Conservation (phyloP, 1,140 invertebrate genomes). For the Phortica variegata region DNA sequence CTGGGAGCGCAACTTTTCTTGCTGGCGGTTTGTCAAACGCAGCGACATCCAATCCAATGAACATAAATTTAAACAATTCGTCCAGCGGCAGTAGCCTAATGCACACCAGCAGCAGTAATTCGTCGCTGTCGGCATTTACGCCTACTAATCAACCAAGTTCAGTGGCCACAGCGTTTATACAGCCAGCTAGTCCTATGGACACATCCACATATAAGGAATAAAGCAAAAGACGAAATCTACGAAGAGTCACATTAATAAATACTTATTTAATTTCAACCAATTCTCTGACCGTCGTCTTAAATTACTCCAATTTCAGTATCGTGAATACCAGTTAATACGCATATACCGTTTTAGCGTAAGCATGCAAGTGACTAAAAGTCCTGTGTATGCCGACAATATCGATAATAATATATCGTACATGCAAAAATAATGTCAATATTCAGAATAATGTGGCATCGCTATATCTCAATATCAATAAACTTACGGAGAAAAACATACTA, state of each 20-base stretch:
- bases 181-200: constrained; percentile 70
- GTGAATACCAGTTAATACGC: constrained; percentile 23
- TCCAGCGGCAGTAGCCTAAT: constrained; percentile 39
- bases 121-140: constrained; percentile 47
- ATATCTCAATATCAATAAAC: too few species aligned
- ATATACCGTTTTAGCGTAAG: constrained; percentile 27
- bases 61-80: constrained; percentile 47
- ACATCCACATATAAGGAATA: constrained; percentile 59
- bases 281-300: too few species aligned
- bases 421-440: too few species aligned
- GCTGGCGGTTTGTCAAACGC: constrained; percentile 21
- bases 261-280: constrained; percentile 21
- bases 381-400: too few species aligned
- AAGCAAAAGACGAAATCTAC: constrained; percentile 2
- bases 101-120: constrained; percentile 40
- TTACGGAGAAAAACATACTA: too few species aligned
- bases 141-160: constrained; percentile 46
- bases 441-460: too few species aligned
- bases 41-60: constrained; percentile 45
- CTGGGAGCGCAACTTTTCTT: constrained; percentile 31
- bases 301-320: too few species aligned
- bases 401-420: too few species aligned
- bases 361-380: constrained; percentile 43
- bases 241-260: constrained; percentile 13
- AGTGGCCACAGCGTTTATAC: constrained; percentile 51